These are phyloP conservation scores for Molossus molossus DNA, from an alignment of 2,797 vertebrate genomes.

Conservation along the genomic window DNA sequence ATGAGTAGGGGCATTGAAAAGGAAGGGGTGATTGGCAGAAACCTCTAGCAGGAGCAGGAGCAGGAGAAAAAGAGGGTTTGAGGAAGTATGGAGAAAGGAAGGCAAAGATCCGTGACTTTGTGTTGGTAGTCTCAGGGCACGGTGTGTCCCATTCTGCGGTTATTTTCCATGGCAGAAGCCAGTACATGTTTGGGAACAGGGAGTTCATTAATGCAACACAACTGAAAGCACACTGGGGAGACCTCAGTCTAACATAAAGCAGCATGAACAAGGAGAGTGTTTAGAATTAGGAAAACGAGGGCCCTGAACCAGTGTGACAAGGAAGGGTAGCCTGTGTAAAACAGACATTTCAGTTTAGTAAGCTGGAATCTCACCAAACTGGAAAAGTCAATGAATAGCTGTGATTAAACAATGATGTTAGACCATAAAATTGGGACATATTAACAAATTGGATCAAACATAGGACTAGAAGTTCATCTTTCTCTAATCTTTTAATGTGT, in stretches of 20 bases:
- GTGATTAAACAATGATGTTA: slow-evolving; percentile 61
- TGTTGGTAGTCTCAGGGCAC: slow-evolving; percentile 7
- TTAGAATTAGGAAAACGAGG: slow-evolving; percentile 64
- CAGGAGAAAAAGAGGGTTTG: neutral
- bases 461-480: slow-evolving; percentile 12
- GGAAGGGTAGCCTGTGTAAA: neutral
- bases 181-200: slow-evolving; percentile 57
- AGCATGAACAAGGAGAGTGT: slow-evolving; percentile 60
- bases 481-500: neutral
- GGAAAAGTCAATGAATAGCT: neutral
- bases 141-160: slow-evolving; percentile 10
- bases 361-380: slow-evolving; percentile 36
- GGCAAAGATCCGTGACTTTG: neutral
- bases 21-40: slow-evolving; percentile 21
- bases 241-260: slow-evolving; percentile 53
- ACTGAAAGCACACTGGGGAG: slow-evolving; percentile 65
- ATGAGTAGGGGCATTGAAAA: neutral
- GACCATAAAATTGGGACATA: slow-evolving; percentile 14
- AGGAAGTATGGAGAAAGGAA: neutral
- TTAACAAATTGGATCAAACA: slow-evolving; percentile 24
- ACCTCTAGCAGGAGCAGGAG: neutral
- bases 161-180: slow-evolving; percentile 71
- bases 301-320: slow-evolving; percentile 22
- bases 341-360: slow-evolving; percentile 17
- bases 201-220: slow-evolving; percentile 69